A percentile compares a stretch with the other conserved stretches of the same genome.
These are phyloP conservation scores for Drosophila dunni DNA, from an alignment of 1,140 invertebrate species.

Conservation along the genomic window DNA sequence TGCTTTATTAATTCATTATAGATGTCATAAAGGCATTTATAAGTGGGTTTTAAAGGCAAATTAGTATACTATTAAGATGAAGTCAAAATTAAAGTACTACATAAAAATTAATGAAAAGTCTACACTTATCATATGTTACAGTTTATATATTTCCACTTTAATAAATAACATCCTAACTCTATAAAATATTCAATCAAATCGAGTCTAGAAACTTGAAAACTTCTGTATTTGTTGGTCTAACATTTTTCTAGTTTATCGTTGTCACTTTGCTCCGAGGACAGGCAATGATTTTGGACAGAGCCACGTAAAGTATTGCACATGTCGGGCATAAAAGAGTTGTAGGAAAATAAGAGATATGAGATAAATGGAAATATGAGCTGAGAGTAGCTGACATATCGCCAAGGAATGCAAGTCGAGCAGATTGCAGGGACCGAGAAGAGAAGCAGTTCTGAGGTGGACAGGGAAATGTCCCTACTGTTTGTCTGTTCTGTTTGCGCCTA, in stretches of 20 bases:
- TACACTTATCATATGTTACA: too few species aligned
- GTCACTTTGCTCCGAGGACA: conserved; percentile 12
- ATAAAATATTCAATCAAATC: too few species aligned
- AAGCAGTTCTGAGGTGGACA: not conserved
- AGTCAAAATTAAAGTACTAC: too few species aligned
- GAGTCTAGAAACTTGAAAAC: not conserved
- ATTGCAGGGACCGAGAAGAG: not conserved
- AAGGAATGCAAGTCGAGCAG: conserved; percentile 15
- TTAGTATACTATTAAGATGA: too few species aligned
- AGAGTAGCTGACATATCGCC: conserved; percentile 32
- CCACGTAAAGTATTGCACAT: conserved; percentile 48
- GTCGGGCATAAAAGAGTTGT: conserved; percentile 13
- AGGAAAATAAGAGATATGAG: conserved; percentile 12
- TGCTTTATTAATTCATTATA: too few species aligned
- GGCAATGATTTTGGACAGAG: conserved; percentile 19
- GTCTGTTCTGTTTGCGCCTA: conserved; percentile 30
- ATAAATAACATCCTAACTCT: too few species aligned
- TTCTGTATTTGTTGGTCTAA: not conserved
- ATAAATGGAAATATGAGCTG: conserved; percentile 21
- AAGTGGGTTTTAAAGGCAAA: too few species aligned
- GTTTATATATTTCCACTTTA: too few species aligned
- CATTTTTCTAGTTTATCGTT: conserved; percentile 19
- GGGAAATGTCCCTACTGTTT: not conserved
- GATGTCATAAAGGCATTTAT: too few species aligned
- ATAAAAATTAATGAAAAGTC: too few species aligned